Percentiles rank a stretch among this genome's conserved stretches.
Evolutionary conservation across 1,140 invertebrate species (phyloP).

Genomic region (Drosophila willistoni): DNA sequence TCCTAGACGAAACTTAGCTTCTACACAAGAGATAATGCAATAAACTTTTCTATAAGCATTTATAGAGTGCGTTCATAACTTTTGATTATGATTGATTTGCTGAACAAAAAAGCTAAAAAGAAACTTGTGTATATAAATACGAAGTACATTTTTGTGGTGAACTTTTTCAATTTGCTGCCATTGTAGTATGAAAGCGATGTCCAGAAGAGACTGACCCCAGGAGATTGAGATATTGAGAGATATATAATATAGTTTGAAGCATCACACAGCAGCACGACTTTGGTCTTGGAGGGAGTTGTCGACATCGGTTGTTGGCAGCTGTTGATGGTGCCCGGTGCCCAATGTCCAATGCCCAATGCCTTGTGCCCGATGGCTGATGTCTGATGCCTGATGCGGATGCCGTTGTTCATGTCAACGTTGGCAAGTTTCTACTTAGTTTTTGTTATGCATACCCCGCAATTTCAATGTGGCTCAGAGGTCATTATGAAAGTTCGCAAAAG

Average conservation of each 20-base stretch:
- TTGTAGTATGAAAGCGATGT: conserved; percentile 39
- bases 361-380: too few species aligned
- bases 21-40: conserved; percentile 41
- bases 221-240: background rate
- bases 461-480: background rate
- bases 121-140: conserved; percentile 37
- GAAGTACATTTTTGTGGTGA: conserved; percentile 56
- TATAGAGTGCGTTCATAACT: conserved; percentile 27
- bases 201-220: background rate
- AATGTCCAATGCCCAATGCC: too few species aligned
- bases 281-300: conserved; percentile 28
- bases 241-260: background rate
- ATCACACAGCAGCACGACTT: background rate
- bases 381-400: background rate
- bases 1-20: conserved; percentile 24
- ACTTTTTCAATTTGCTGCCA: conserved; percentile 53
- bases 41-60: conserved; percentile 44
- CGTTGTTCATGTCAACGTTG: conserved; percentile 59
- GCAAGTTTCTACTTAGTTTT: conserved; percentile 63
- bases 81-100: conserved; percentile 68
- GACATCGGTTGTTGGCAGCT: conserved; percentile 37
- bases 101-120: conserved; percentile 39
- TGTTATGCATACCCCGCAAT: conserved; percentile 3
- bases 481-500: too few species aligned
- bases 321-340: conserved; percentile 7